Evolutionary conservation across 2,888 invertebrate species (phyloP), one percentile per base, ranked within the genome.

Genomic region (Caenorhabditis panamensis): DNA sequence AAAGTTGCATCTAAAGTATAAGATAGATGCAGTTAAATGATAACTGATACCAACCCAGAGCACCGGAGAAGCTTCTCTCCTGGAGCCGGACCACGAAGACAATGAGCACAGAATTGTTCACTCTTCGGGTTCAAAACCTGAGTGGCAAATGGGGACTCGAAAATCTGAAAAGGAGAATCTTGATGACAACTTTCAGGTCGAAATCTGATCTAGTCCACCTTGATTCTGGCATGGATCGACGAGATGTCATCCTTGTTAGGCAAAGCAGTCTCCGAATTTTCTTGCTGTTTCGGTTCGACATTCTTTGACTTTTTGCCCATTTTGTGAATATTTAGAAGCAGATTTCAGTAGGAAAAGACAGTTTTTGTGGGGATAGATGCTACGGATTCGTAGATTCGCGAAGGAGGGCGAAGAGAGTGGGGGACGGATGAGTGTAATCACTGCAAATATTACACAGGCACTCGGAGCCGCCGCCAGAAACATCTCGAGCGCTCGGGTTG

Each of bases 121-220:
- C 85, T 84, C 56, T 82, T 78, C 9, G 81, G 67, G 59, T 90
- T 90, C 56, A 69, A 56, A 8, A 90, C 83, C 47, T 89, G 83
- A n/a, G 88, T 85, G 36, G 88, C 89, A 68, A 89, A 89, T 1
- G 89, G 89, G 13, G 79, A 59, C 22, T 89, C 89, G 76, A 89
- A 89, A 1, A 87, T 72, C 84, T 85, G 36, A 62, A 83, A 61
- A 24, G 18, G 9, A 36, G 26, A 54, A 28, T 4, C 31, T 49
- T 47, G 22, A 20, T 62, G 31, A 18, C 16, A 1, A 28, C 18
- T 4, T 22, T 22, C 18, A 18, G 16, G 4, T 20, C 24, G 22
- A 49, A 49, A 49, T 49, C 26, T n/a, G n/a, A 9, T n/a, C 1
- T 18, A 28, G n/a, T 11, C 11, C 31, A 67, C 84, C 76, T 85